phyloP scores from a whole-genome alignment of 1,140 invertebrate genomes.

The Papilio glaucus region DNA sequence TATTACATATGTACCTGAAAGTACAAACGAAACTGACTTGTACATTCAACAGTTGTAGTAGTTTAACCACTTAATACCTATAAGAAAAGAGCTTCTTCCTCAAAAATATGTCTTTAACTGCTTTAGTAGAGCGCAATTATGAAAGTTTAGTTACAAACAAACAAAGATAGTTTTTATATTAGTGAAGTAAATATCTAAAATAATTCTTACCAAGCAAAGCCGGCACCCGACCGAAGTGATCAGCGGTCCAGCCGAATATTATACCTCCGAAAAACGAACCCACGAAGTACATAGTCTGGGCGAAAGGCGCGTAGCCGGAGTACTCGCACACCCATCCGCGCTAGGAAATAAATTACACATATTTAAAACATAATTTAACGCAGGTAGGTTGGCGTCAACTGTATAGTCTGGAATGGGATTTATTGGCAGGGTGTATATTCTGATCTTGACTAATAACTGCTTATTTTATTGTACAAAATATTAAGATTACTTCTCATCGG shows the following conservation, averaged over 20 bases:
- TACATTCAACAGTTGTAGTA: neutral
- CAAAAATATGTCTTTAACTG: too few relatives aligned
- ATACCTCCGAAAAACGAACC: slow-evolving; percentile 88
- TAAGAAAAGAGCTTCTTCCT: too few relatives aligned
- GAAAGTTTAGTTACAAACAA: neutral
- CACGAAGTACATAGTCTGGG: slow-evolving; percentile 86
- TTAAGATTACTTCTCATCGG: too few relatives aligned
- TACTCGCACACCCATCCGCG: slow-evolving; percentile 87
- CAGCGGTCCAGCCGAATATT: slow-evolving; percentile 89
- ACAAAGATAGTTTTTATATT: neutral
- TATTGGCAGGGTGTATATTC: too few relatives aligned
- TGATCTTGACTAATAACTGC: too few relatives aligned
- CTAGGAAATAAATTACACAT: slow-evolving; percentile 47
- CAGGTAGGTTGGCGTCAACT: too few relatives aligned
- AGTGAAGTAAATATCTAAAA: neutral
- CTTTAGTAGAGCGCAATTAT: too few relatives aligned
- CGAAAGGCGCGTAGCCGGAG: slow-evolving; percentile 85
- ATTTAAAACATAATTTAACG: too few relatives aligned
- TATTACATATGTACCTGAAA: slow-evolving; percentile 85
- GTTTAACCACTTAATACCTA: too few relatives aligned
- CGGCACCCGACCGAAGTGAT: slow-evolving; percentile 86
- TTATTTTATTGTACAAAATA: too few relatives aligned
- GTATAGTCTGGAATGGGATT: too few relatives aligned
- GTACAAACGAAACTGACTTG: neutral
- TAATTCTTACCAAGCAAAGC: slow-evolving; percentile 82